These are phyloP conservation scores for Mamestra configurata DNA, from an alignment of 1,140 invertebrate genomes.

Conservation along the genomic window DNA sequence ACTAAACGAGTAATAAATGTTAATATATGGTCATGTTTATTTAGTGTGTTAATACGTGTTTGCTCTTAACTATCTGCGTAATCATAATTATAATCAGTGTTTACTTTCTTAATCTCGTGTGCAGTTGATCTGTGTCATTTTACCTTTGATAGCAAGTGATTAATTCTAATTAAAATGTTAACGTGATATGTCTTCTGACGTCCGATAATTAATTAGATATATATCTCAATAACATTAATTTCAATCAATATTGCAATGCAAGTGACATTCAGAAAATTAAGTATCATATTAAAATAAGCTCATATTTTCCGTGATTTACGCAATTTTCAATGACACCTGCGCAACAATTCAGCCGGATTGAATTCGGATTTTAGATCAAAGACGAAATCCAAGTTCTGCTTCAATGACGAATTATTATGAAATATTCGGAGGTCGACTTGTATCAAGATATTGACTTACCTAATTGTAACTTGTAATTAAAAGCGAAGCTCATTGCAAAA, in stretches of 20 bases:
- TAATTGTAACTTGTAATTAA: slow-evolving; percentile 50
- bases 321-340: slow-evolving; percentile 27
- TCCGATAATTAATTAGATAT: background rate
- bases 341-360: background rate
- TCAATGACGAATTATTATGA: slow-evolving; percentile 42
- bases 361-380: slow-evolving; percentile 12
- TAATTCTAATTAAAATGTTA: background rate
- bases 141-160: slow-evolving; percentile 12
- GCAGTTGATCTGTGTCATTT: slow-evolving; percentile 16
- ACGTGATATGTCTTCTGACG: slow-evolving; percentile 3
- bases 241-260: background rate
- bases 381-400: slow-evolving; percentile 30
- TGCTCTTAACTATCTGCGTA: background rate
- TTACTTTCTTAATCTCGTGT: slow-evolving; percentile 13
- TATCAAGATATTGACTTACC: slow-evolving; percentile 41
- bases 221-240: background rate
- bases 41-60: slow-evolving; percentile 1
- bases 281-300: background rate
- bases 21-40: background rate
- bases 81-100: background rate
- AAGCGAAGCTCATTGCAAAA: slow-evolving; percentile 25
- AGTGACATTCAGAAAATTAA: background rate
- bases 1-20: slow-evolving; percentile 10
- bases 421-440: slow-evolving; percentile 44
- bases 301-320: background rate